Evolutionary conservation across 2,888 invertebrate genomes (phyloP).

Genomic region (Cetonia aurata): DNA sequence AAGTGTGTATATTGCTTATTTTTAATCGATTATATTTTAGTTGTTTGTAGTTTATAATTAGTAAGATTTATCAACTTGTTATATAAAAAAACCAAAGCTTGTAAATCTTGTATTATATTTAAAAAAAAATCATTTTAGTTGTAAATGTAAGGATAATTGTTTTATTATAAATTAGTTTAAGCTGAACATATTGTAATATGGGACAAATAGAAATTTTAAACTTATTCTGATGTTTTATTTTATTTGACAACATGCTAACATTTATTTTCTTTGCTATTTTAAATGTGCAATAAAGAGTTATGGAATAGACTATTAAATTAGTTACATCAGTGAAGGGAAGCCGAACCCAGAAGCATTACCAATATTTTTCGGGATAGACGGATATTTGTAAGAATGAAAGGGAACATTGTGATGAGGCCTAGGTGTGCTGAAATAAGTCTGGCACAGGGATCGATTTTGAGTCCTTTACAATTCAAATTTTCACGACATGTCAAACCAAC

Average conservation of each 20-base stretch:
- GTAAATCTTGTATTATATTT: slow-evolving; percentile 63
- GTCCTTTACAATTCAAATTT: too few species aligned
- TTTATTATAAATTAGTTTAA: slow-evolving; percentile 45
- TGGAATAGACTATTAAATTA: too few species aligned
- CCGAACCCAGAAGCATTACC: too few species aligned
- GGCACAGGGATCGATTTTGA: too few species aligned
- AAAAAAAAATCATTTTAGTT: slow-evolving; percentile 16
- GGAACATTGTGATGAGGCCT: too few species aligned
- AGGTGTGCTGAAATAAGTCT: too few species aligned
- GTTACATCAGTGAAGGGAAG: too few species aligned
- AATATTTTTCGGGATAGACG: too few species aligned
- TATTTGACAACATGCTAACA: background rate
- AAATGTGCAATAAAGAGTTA: too few species aligned
- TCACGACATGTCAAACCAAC: too few species aligned
- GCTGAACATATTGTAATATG: slow-evolving; percentile 48
- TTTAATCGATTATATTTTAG: slow-evolving; percentile 24
- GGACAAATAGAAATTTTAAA: slow-evolving; percentile 50
- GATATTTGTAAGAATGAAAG: too few species aligned
- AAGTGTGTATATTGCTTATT: slow-evolving; percentile 13
- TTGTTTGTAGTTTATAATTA: slow-evolving; percentile 42
- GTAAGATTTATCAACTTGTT: slow-evolving; percentile 51
- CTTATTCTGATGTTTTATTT: slow-evolving; percentile 41
- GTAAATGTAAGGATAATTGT: slow-evolving; percentile 41
- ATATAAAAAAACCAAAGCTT: slow-evolving; percentile 62
- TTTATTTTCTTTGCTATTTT: background rate